Percentiles rank a stretch among this genome's conserved stretches.
These are phyloP conservation scores for Athalia rosae DNA, from an alignment of 2,888 invertebrate species.

Conservation along the genomic window DNA sequence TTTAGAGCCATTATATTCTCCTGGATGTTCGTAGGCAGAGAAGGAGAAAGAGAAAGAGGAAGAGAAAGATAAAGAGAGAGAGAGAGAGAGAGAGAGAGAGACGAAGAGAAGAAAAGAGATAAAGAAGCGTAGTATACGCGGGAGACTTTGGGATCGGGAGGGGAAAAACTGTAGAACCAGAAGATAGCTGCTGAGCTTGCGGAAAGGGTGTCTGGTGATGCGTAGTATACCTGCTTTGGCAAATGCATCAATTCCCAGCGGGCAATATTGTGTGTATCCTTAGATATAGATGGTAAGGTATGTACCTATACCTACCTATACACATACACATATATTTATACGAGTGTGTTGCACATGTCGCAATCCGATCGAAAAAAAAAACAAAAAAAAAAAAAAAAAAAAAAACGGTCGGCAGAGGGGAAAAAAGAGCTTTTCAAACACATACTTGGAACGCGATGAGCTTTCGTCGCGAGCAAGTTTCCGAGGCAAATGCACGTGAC, in stretches of 20 bases:
- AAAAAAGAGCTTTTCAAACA: too few species aligned
- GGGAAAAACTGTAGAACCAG: constrained; percentile 44
- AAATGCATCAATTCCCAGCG: constrained; percentile 68
- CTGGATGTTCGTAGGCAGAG: constrained; percentile 39
- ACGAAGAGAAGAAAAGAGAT: constrained; percentile 41
- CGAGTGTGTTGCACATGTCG: not conserved
- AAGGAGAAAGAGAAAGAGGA: constrained; percentile 36
- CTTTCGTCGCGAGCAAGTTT: too few species aligned
- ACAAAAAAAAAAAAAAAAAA: too few species aligned
- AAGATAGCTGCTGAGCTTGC: constrained; percentile 68
- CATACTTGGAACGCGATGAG: too few species aligned
- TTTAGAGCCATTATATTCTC: constrained; percentile 67
- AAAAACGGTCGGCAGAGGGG: too few species aligned
- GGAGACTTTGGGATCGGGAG: constrained; percentile 51
- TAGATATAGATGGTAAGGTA: constrained; percentile 16
- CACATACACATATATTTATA: not conserved
- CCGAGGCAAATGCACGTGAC: too few species aligned
- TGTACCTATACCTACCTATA: too few species aligned
- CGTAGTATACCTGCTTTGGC: constrained; percentile 67
- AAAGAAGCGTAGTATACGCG: constrained; percentile 44
- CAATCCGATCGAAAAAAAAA: too few species aligned
- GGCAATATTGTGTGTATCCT: constrained; percentile 32
- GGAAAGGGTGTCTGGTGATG: constrained; percentile 73
- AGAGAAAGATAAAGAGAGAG: constrained; percentile 37
- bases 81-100: constrained; percentile 45